Evolutionary conservation across 2,113 vertebrate genomes (phyloP), one percentile per base, ranked within the genome.

Genomic region (Xenopus laevis): DNA sequence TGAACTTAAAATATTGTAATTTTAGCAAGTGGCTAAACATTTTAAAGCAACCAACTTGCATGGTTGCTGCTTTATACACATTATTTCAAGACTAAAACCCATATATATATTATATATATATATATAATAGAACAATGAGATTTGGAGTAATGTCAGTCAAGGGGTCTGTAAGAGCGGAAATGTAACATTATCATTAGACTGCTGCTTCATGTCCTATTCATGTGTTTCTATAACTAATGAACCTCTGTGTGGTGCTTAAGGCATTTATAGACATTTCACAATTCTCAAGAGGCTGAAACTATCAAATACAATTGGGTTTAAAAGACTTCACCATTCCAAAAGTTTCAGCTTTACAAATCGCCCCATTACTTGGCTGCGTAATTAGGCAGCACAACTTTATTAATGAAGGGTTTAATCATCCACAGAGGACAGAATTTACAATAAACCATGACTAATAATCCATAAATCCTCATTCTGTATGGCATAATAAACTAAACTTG

Each of bases 301-400:
- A 90, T 83, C 69, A 74, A 71, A 72, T 83, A 83, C 84, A 89
- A 79, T 79, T 83, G 72, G 82, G 80, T 74, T 86, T 88, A 86
- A 86, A 86, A 90, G 82, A 84, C 84, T 82, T 82, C 82, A 87
- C 89, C 89, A 84, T 72, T 83, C 67, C 71, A 52, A 79, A 55
- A 76, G 82, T 84, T 83, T 88, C 86, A 85, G 87, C 0, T 86
- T 84, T 88, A 79, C 72, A 83, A 83, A 86, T 84, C 80, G 82
- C 84, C 84, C 81, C 83, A 86, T 86, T 88, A 85, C 87, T 90
- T 88, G 79, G 78, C 81, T 82, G 69, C 82, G 84, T 82, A 86
- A 88, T 87, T 86, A 87, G 71, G 67, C 67, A 76, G 66, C 79
- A 86, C 79, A 88, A 85, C 71, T 83, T 86, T 79, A 79, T 68